Base-by-base conservation (phyloP, 2,888 invertebrate species). In the Lepeophtheirus nordmannii region DNA sequence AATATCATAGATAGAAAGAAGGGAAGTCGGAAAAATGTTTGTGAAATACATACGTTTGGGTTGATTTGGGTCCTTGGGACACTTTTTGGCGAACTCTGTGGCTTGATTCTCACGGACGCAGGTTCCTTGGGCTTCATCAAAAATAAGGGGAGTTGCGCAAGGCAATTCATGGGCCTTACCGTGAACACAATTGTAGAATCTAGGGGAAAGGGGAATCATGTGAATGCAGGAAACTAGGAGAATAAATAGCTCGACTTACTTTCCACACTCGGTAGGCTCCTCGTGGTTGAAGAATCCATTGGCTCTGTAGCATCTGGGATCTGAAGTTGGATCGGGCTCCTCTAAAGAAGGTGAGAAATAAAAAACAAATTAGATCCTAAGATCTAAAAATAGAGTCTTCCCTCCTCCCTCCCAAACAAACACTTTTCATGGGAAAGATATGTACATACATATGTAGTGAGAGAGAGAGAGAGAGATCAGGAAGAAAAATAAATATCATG, bases 221-320 rank as follows among this genome's bases (percentile, higher is more conserved):
- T 58, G 1, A 17, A 5, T 7, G 9, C n/a, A 58, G 7, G 20
- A 17, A 10, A n/a, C 37, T 8, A 38, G 11, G 11, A 8, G 14
- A 8, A n/a, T 5, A 30, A 38, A 61, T 14, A 38, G 38, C 1
- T 23, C n/a, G 10, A 37, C 58, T 58, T 65, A 65, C 60, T 61
- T 66, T 22, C 58, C 59, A 41, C 66, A 66, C 17, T 58, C 60
- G 1, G 7, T 20, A 7, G 38, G 41, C 11, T 59, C 66, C 11
- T 66, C 66, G 30, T 66, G 66, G 17, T 66, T 66, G 60, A 66
- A 66, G 61, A 61, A 66, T 20, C 66, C 66, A 41, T 66, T 66
- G 23, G 66, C 66, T 41, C 66, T 60, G 46, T 66, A 60, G 30
- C 66, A 66, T 17, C 23, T 40, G 37, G 60, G 59, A 37, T 66